These are phyloP conservation scores for Subacronicta megacephala DNA, from an alignment of 2,888 invertebrate genomes.

Conservation along the genomic window DNA sequence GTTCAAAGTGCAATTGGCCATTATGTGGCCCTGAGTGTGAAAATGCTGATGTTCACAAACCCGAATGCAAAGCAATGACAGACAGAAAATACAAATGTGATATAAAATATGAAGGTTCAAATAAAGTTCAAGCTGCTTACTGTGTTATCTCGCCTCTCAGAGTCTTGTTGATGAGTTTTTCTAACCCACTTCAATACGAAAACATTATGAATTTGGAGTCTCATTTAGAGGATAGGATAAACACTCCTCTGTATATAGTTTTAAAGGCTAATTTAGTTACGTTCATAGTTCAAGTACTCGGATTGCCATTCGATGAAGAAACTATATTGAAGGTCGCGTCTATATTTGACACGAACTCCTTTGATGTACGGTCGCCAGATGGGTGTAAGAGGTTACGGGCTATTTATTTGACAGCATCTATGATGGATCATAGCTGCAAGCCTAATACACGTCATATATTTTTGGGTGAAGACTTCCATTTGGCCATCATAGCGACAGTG, in stretches of 20 bases:
- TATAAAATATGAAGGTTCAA: constrained; percentile 82
- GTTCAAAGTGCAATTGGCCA: constrained; percentile 92
- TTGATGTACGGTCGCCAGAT: constrained; percentile 90
- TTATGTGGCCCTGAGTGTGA: constrained; percentile 91
- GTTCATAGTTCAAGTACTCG: constrained; percentile 90
- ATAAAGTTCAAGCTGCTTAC: constrained; percentile 90
- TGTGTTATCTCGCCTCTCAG: constrained; percentile 92
- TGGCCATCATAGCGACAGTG: constrained; percentile 91
- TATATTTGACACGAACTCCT: constrained; percentile 93
- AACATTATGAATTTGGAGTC: constrained; percentile 88
- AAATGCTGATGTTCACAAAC: constrained; percentile 85
- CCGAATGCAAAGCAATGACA: constrained; percentile 91
- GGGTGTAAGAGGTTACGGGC: constrained; percentile 88
- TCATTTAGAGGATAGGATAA: constrained; percentile 90
- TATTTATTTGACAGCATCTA: constrained; percentile 91
- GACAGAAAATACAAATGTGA: constrained; percentile 89
- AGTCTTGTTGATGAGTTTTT: constrained; percentile 90
- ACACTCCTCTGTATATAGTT: constrained; percentile 90
- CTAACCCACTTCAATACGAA: constrained; percentile 88
- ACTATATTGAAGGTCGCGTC: constrained; percentile 91
- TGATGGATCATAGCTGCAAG: constrained; percentile 93
- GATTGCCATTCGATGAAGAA: constrained; percentile 88
- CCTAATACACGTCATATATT: constrained; percentile 93
- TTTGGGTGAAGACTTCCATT: constrained; percentile 88
- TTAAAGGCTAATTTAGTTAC: constrained; percentile 91